Evolutionary conservation across 2,113 vertebrate species (phyloP).

Genomic region (Perca schrenkii): DNA sequence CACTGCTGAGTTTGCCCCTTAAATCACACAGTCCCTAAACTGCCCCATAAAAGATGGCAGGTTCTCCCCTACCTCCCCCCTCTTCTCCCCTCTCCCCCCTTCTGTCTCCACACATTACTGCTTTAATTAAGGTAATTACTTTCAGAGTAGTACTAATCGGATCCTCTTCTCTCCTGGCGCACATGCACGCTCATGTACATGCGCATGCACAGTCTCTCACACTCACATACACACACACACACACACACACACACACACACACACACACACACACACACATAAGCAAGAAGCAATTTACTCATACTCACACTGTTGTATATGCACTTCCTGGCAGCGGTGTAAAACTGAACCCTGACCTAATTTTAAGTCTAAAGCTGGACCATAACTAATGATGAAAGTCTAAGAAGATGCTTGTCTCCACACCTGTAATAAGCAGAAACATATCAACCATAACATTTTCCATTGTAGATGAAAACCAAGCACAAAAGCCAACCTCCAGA

Average conservation of each 20-base stretch:
- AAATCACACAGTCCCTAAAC: constrained; percentile 84
- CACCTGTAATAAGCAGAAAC: constrained; percentile 33
- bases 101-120: constrained; percentile 83
- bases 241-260: constrained; percentile 2
- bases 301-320: constrained; percentile 54
- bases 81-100: constrained; percentile 51
- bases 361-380: constrained; percentile 48
- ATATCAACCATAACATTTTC: constrained; percentile 25
- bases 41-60: constrained; percentile 83
- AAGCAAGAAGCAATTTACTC: constrained; percentile 40
- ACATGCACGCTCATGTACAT: constrained; percentile 21
- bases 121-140: constrained; percentile 90
- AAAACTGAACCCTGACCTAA: constrained; percentile 66
- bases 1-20: constrained; percentile 71
- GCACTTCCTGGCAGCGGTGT: constrained; percentile 57
- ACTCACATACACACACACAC: constrained; percentile 12
- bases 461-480: constrained; percentile 62
- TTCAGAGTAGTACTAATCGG: constrained; percentile 87
- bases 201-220: background rate
- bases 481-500: constrained; percentile 36
- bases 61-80: constrained; percentile 65
- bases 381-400: constrained; percentile 12
- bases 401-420: constrained; percentile 4
- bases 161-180: constrained; percentile 76
- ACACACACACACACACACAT: background rate